phyloP scores from a whole-genome alignment of 2,113 vertebrate genomes.

The Lota lota region DNA sequence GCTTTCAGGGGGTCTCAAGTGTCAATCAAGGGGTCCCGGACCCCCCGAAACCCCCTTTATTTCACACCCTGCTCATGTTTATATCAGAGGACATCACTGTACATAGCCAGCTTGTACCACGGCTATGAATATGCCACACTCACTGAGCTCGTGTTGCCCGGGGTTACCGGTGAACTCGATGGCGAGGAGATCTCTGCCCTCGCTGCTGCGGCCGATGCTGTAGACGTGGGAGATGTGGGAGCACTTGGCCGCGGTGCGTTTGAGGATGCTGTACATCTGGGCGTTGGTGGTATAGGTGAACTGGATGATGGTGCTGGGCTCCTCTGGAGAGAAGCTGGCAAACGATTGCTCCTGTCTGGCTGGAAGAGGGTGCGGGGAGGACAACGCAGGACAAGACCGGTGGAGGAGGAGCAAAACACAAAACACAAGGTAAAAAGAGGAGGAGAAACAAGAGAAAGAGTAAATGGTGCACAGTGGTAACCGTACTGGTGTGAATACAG shows the following conservation, averaged over 20 bases:
- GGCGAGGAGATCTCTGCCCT: slow-evolving; percentile 88
- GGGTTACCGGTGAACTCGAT: slow-evolving; percentile 92
- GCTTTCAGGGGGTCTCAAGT: no score
- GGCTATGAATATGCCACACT: slow-evolving; percentile 66
- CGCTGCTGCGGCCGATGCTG: slow-evolving; percentile 91
- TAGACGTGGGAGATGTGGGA: slow-evolving; percentile 84
- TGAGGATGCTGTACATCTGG: slow-evolving; percentile 85
- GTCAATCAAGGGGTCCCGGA: no score
- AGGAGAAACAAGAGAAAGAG: no score
- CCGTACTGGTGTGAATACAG: no score
- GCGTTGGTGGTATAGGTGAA: slow-evolving; percentile 86
- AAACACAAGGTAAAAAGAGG: no score
- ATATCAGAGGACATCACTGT: no score
- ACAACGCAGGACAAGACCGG: not conserved
- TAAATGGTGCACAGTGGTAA: no score
- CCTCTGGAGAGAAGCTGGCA: slow-evolving; percentile 66
- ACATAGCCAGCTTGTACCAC: no score
- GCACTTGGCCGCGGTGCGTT: slow-evolving; percentile 85
- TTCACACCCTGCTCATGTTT: no score
- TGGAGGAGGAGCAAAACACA: no score
- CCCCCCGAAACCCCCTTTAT: no score
- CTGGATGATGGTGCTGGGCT: slow-evolving; percentile 80
- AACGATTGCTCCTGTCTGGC: slow-evolving; percentile 70
- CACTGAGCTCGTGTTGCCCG: slow-evolving; percentile 88
- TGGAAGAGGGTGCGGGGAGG: slow-evolving; percentile 43